A percentile compares a stretch with the other conserved stretches of the same genome.
Conservation (phyloP, 1,140 invertebrate genomes). For the Drosophila parabipectinata region DNA sequence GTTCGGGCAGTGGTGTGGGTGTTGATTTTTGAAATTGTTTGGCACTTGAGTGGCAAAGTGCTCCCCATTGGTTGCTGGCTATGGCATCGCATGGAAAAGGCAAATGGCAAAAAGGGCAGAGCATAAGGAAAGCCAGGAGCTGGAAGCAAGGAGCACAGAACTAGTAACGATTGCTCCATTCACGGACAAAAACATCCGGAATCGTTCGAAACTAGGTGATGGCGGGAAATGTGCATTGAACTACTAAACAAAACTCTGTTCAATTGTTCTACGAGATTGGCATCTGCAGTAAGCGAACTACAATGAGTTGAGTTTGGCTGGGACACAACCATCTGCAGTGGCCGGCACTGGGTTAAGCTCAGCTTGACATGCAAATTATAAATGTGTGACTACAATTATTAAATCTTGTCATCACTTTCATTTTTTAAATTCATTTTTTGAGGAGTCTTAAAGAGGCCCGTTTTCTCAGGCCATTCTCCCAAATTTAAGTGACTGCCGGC, state of each 20-base stretch:
- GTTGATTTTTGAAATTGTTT: conserved; percentile 81
- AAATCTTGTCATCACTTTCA: background rate
- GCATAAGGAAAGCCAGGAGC: conserved; percentile 5
- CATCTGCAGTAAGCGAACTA: background rate
- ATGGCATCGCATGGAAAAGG: conserved; percentile 36
- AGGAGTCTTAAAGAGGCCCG: background rate
- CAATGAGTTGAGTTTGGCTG: background rate
- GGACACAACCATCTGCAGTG: no score
- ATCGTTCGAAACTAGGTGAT: conserved; percentile 32
- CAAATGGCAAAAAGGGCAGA: conserved; percentile 28
- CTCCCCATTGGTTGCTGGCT: conserved; percentile 54
- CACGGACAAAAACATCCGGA: conserved; percentile 17
- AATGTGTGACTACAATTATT: no score
- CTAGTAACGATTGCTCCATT: conserved; percentile 7
- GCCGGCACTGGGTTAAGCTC: no score
- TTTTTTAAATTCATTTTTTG: background rate
- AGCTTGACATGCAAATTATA: no score
- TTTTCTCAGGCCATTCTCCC: background rate
- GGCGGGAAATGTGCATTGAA: conserved; percentile 10
- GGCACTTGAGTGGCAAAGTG: conserved; percentile 76
- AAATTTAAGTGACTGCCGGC: conserved; percentile 18
- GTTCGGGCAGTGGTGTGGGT: conserved; percentile 30
- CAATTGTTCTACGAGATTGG: conserved; percentile 14
- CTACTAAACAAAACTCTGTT: conserved; percentile 14
- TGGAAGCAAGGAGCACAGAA: conserved; percentile 1